A percentile compares a stretch with the other conserved stretches of the same genome.
phyloP scores from a whole-genome alignment of 2,888 invertebrate species.

The Trissolcus brochymenae region DNA sequence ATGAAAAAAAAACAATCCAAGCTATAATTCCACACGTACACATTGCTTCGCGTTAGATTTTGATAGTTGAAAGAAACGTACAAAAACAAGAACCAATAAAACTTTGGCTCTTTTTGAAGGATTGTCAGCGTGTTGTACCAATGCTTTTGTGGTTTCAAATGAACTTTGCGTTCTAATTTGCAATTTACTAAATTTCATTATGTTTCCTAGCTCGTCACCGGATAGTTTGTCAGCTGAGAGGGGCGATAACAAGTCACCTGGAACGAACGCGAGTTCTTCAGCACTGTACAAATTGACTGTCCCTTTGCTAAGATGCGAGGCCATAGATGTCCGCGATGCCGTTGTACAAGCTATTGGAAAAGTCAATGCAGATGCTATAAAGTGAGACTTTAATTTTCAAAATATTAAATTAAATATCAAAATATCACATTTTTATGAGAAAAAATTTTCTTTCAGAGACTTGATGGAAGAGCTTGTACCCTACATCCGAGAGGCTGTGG shows the following conservation, averaged over 20 bases:
- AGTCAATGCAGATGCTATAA: constrained; percentile 95
- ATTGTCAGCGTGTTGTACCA: constrained; percentile 38
- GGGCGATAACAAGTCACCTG: constrained; percentile 85
- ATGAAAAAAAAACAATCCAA: neutral
- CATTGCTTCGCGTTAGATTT: neutral
- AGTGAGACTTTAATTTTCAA: constrained; percentile 79
- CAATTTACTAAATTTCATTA: constrained; percentile 8
- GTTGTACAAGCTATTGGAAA: constrained; percentile 96
- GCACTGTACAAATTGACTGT: constrained; percentile 95
- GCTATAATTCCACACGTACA: neutral
- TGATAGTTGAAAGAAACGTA: neutral
- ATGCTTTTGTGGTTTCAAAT: constrained; percentile 28
- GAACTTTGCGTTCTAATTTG: neutral
- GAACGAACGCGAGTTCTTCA: constrained; percentile 85
- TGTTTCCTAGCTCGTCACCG: constrained; percentile 87
- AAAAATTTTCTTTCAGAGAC: constrained; percentile 83
- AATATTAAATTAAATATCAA: neutral
- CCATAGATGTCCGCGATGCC: constrained; percentile 94
- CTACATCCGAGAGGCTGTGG: constrained; percentile 95
- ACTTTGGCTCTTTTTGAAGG: constrained; percentile 1
- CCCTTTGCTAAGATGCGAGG: constrained; percentile 94
- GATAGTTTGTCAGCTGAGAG: constrained; percentile 92
- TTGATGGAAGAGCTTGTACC: constrained; percentile 96
- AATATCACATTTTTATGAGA: neutral
- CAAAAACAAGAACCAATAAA: too few relatives aligned